Base-by-base conservation (phyloP, 2,113 vertebrate species). In the Spheniscus mendiculus region DNA sequence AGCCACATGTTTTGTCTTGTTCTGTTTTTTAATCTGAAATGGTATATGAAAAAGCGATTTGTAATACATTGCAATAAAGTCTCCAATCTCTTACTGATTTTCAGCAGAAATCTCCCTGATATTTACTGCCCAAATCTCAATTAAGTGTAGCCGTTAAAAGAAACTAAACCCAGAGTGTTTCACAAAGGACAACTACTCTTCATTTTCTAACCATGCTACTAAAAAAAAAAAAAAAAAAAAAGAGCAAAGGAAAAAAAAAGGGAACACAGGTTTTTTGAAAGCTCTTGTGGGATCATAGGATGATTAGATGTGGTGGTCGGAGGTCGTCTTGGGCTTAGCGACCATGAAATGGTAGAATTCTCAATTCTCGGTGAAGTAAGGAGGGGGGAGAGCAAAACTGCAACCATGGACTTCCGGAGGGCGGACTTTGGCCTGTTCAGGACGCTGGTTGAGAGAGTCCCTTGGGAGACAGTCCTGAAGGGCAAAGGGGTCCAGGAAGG, bases 1-100 rank as follows among this genome's bases (percentile, higher is more conserved):
- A 63, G 9, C 5, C 12, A 1, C 0, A 1, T 36, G 34, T n/a
- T 56, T 56, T 23, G 3, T 5, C 29, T 15, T 21, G 5, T 5
- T 53, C 5, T 27, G 10, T 16, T 18, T 69, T 47, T 32, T 1
- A 40, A 72, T 22, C 34, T 77, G 59, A 66, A 87, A 73, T 9
- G 3, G 11, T 18, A 47, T 6, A 22, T 23, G 27, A 29, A 27
- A 52, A 56, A 34, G 11, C 69, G 6, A 56, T 84, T 49, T 62
- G 12, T 22, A 83, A 59, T 8, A 50, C 8, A 50, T 3, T 62
- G 32, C 47, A 34, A 20, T 20, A 15, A 77, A 56, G 9, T 27
- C 20, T 53, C 10, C 5, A 5, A 32, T 36, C 7, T 62, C 21
- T 67, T 65, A 45, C 3, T 12, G 14, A 55, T 27, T 66, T 22